Conservation (phyloP, 2,113 vertebrate genomes). For the Mionectes macconnelli region DNA sequence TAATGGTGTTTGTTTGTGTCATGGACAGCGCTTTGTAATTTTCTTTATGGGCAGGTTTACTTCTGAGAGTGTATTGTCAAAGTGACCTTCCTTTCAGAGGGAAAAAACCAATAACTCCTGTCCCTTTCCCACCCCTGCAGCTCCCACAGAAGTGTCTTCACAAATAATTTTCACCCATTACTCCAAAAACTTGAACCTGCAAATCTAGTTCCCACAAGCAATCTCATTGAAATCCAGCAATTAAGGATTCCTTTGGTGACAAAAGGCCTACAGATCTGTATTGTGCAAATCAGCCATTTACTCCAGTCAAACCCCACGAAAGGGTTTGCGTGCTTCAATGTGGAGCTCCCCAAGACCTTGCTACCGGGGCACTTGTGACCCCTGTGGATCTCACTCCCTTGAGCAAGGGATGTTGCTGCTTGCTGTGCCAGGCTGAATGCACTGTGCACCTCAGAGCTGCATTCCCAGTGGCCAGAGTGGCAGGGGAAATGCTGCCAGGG, state of each 20-base stretch:
- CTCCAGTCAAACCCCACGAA: background rate
- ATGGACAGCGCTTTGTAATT: constrained; percentile 1
- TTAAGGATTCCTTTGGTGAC: constrained; percentile 6
- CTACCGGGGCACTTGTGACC: background rate
- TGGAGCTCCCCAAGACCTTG: background rate
- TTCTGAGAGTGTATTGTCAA: background rate
- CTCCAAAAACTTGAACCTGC: background rate
- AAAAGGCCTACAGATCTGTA: background rate
- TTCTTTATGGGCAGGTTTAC: constrained; percentile 27
- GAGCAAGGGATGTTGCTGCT: background rate
- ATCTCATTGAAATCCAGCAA: background rate
- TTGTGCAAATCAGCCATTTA: background rate
- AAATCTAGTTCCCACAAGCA: background rate
- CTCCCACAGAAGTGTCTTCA: background rate
- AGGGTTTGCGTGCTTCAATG: background rate
- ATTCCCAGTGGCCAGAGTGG: fast-evolving
- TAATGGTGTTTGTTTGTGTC: background rate
- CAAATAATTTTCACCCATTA: background rate
- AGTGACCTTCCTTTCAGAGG: constrained; percentile 11
- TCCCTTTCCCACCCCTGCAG: background rate
- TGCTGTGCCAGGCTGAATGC: fast-evolving
- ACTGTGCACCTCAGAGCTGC: background rate
- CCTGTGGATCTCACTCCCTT: fast-evolving
- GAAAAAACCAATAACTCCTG: background rate
- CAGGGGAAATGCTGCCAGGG: background rate